Percentiles rank a stretch among this genome's conserved stretches.
phyloP scores from a whole-genome alignment of 1,140 invertebrate species.

The Chironomus tepperi region DNA sequence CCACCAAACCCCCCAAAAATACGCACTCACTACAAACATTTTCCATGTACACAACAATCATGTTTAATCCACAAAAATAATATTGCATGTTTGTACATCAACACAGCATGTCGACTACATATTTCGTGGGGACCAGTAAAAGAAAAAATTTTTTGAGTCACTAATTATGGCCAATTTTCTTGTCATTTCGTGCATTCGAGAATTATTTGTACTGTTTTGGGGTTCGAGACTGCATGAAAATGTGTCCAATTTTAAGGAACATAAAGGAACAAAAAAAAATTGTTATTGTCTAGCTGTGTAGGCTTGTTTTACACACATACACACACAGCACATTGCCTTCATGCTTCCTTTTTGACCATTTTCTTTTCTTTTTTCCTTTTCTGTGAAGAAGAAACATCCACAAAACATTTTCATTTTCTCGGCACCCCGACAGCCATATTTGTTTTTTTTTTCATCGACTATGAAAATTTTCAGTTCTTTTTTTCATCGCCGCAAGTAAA shows the following conservation, averaged over 20 bases:
- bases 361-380: not conserved
- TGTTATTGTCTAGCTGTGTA: too few relatives aligned
- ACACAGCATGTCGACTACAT: not conserved
- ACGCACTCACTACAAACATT: too few relatives aligned
- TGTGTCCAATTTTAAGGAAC: not conserved
- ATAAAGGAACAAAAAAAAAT: not conserved
- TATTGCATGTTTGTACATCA: not conserved
- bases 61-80: too few relatives aligned
- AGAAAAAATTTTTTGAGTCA: not conserved
- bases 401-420: conserved; percentile 16
- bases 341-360: not conserved
- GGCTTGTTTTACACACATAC: too few relatives aligned
- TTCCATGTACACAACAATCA: too few relatives aligned
- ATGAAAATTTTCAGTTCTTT: not conserved
- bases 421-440: conserved; percentile 11
- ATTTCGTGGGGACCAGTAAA: not conserved
- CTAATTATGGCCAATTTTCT: not conserved
- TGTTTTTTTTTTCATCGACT: conserved; percentile 7
- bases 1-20: too few relatives aligned
- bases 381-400: too few relatives aligned
- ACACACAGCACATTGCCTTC: too few relatives aligned
- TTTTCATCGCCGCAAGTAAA: not conserved
- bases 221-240: not conserved
- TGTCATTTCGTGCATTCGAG: not conserved
- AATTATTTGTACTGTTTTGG: not conserved